Evolutionary conservation across 2,113 vertebrate genomes (phyloP).

Genomic region (Castor canadensis): DNA sequence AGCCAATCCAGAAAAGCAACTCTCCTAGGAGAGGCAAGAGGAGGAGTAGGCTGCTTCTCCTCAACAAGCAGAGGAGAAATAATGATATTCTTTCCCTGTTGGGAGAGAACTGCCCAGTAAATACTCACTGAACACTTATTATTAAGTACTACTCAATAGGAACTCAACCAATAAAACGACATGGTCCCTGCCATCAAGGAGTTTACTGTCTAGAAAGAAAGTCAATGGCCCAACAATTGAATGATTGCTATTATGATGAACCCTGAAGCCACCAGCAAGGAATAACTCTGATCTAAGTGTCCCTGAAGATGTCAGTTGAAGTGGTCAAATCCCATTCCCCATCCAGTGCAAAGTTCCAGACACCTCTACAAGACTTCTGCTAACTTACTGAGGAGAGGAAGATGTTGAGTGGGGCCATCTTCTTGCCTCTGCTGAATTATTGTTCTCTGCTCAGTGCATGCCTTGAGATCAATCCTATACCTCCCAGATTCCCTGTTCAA

Average conservation of each 20-base stretch:
- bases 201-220: neutral
- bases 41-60: neutral
- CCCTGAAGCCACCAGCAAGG: neutral
- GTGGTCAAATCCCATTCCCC: neutral
- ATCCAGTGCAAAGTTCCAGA: neutral
- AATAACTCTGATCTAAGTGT: neutral
- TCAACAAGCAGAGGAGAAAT: neutral
- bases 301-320: neutral
- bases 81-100: neutral
- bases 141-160: neutral
- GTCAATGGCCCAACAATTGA: neutral
- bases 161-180: neutral
- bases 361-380: neutral
- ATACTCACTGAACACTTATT: neutral
- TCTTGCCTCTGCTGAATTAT: neutral
- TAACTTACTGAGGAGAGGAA: neutral
- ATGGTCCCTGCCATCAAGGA: neutral
- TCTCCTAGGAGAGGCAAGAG: neutral
- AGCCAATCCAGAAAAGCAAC: neutral
- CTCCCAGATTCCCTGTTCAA: slow-evolving; percentile 19
- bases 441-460: neutral
- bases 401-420: neutral
- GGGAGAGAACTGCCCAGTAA: neutral
- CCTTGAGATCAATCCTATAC: slow-evolving; percentile 46
- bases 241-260: neutral